Percentiles rank a stretch among this genome's conserved stretches.
Evolutionary conservation across 2,113 vertebrate genomes (phyloP).

Genomic region (Poicephalus gulielmi): DNA sequence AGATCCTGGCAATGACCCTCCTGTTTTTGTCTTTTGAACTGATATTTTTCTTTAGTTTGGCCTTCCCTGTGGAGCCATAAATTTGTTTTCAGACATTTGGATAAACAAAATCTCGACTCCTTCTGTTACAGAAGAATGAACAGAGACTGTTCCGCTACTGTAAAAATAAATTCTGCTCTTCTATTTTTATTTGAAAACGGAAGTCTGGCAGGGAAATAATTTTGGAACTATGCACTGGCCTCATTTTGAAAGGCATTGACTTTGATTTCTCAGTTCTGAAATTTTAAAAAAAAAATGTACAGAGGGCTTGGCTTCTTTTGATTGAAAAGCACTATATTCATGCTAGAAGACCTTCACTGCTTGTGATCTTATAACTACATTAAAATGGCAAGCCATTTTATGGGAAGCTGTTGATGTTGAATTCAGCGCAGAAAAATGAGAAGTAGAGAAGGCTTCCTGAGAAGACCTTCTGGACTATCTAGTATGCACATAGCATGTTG

Average conservation of each 20-base stretch:
- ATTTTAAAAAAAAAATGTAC: background rate
- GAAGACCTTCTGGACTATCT: background rate
- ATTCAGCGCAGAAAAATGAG: background rate
- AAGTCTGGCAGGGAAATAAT: background rate
- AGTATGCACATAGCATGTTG: accelerated
- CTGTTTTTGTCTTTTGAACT: background rate
- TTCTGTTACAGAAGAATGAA: background rate
- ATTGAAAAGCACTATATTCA: background rate
- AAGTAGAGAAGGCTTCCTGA: background rate
- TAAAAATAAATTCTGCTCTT: background rate
- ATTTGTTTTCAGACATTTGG: background rate
- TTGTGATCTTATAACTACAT: background rate
- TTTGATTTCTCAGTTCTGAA: conserved; percentile 33
- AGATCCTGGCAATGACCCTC: background rate
- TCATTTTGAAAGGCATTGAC: conserved; percentile 11
- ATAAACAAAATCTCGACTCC: background rate
- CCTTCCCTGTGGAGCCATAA: background rate
- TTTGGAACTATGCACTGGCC: background rate
- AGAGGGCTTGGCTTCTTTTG: background rate
- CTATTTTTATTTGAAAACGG: conserved; percentile 23
- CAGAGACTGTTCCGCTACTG: background rate
- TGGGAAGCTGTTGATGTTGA: background rate
- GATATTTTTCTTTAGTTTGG: background rate
- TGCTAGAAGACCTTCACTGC: background rate
- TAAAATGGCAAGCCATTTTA: background rate